These are phyloP conservation scores for Cryptosula pallasiana DNA, from an alignment of 2,888 invertebrate genomes.

Conservation along the genomic window DNA sequence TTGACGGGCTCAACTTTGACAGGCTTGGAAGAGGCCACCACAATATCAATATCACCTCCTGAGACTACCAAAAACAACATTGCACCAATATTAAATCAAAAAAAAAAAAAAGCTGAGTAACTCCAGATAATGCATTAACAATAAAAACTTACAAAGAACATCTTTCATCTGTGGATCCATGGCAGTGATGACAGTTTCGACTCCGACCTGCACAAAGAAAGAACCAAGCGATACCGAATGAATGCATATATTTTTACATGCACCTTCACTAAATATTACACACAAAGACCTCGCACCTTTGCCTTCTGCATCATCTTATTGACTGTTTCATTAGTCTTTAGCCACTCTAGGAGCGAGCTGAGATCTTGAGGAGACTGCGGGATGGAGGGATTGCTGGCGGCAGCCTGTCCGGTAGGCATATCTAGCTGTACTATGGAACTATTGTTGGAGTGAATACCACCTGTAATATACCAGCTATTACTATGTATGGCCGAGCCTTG, in stretches of 20 bases:
- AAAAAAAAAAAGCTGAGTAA: background rate
- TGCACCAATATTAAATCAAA: background rate
- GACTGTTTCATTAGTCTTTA: constrained; percentile 21
- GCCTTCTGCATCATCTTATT: constrained; percentile 48
- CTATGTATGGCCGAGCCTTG: too few species aligned
- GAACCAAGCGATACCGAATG: background rate
- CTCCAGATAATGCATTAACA: background rate
- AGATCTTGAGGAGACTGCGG: background rate
- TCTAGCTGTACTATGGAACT: background rate
- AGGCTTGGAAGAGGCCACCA: constrained; percentile 73
- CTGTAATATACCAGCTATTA: too few species aligned
- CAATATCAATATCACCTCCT: constrained; percentile 70
- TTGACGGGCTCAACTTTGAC: constrained; percentile 69
- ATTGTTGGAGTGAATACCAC: constrained; percentile 10
- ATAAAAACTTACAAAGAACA: constrained; percentile 66
- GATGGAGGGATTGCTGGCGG: background rate
- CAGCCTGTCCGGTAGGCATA: background rate
- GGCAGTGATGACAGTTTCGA: constrained; percentile 79
- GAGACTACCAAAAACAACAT: constrained; percentile 63
- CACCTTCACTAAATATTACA: too few species aligned
- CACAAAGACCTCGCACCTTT: constrained; percentile 36
- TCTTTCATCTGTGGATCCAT: constrained; percentile 85
- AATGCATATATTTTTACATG: too few species aligned
- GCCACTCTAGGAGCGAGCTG: background rate
- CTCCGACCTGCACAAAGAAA: constrained; percentile 60